Evolutionary conservation across 2,113 vertebrate species (phyloP).

Genomic region (Sylvia atricapilla): DNA sequence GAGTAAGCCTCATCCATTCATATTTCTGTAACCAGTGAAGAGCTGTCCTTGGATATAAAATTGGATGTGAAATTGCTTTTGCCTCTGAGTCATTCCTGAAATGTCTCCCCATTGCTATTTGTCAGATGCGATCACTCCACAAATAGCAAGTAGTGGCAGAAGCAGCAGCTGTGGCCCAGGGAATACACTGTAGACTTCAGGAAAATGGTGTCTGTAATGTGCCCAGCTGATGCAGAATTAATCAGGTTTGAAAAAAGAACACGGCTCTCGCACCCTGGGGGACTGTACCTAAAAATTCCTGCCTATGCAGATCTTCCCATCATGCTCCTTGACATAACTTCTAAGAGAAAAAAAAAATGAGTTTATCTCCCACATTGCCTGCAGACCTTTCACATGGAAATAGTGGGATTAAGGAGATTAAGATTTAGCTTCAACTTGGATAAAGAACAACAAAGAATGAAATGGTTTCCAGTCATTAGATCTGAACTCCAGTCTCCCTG

Average conservation of each 20-base stretch:
- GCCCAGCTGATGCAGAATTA: slow-evolving; percentile 60
- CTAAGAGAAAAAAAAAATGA: slow-evolving; percentile 47
- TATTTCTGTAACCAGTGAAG: slow-evolving; percentile 11
- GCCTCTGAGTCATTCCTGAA: slow-evolving; percentile 51
- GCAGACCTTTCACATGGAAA: slow-evolving; percentile 58
- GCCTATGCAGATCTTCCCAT: slow-evolving; percentile 20
- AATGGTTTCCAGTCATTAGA: slow-evolving; percentile 39
- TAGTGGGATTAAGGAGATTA: slow-evolving; percentile 60
- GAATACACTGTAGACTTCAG: slow-evolving; percentile 36
- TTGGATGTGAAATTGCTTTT: slow-evolving; percentile 39
- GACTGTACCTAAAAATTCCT: slow-evolving; percentile 60
- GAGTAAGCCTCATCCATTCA: not conserved
- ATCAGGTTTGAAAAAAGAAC: slow-evolving; percentile 60
- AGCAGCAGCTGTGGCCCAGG: slow-evolving; percentile 51
- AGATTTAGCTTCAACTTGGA: slow-evolving; percentile 56
- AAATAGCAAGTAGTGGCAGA: slow-evolving; percentile 47
- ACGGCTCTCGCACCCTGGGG: not conserved
- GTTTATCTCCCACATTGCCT: slow-evolving; percentile 47
- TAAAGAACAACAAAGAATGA: slow-evolving; percentile 65
- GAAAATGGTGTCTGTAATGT: slow-evolving; percentile 52
- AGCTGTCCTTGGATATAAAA: slow-evolving; percentile 42
- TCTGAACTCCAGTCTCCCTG: not conserved
- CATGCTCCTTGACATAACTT: slow-evolving; percentile 36
- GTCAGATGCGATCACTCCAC: slow-evolving; percentile 40
- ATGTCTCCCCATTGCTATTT: slow-evolving; percentile 41